Evolutionary conservation across 2,797 vertebrate genomes (phyloP).

Genomic region (Chaunax sp.): DNA sequence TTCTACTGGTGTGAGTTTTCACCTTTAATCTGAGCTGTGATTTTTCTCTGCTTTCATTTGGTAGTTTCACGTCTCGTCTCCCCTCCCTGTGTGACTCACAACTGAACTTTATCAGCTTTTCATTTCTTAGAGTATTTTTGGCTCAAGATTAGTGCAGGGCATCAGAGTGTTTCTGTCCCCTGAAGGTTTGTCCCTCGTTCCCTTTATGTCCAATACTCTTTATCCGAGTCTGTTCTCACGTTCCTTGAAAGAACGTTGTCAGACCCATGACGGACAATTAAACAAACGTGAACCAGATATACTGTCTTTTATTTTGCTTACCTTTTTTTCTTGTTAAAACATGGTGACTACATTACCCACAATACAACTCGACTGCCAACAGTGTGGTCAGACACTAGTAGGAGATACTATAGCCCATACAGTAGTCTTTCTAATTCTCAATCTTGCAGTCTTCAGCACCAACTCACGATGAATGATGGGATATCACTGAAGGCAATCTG

Average conservation of each 20-base stretch:
- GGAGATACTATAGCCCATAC: too few relatives aligned
- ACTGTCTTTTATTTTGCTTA: neutral
- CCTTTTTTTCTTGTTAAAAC: neutral
- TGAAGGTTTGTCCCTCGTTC: neutral
- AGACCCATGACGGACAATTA: neutral
- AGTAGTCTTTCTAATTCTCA: too few relatives aligned
- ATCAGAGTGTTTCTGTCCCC: constrained; percentile 9
- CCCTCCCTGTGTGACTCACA: constrained; percentile 16
- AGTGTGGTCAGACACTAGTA: too few relatives aligned
- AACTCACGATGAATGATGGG: neutral
- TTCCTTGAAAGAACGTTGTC: neutral
- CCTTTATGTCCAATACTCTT: constrained; percentile 11
- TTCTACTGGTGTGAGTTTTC: constrained; percentile 22
- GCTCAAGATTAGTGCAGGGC: constrained; percentile 20
- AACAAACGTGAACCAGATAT: neutral
- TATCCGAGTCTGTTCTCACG: constrained; percentile 3
- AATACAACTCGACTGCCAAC: neutral
- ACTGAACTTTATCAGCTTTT: constrained; percentile 10
- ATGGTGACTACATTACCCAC: neutral
- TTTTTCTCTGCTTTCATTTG: constrained; percentile 8
- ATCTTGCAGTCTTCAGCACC: too few relatives aligned
- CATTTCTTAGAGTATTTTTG: constrained; percentile 33
- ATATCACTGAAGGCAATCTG: neutral
- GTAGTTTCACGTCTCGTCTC: neutral
- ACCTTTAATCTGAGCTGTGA: constrained; percentile 20